A percentile compares a stretch with the other conserved stretches of the same genome.
Conservation (phyloP, 53 echinoderm and acorn worm genomes). For the Patiria pectinifera region DNA sequence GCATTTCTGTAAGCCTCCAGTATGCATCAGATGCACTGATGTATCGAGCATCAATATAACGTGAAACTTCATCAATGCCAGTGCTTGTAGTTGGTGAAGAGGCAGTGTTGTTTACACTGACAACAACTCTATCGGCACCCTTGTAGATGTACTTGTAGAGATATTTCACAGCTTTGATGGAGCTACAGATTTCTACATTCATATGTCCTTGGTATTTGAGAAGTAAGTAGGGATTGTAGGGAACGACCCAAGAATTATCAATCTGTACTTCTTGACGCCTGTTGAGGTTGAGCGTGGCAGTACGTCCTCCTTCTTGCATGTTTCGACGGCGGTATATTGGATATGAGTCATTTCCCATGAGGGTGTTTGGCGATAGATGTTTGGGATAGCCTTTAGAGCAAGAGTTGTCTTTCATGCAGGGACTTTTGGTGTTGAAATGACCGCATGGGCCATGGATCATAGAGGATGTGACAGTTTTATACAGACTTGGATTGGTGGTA, state of each 20-base stretch:
- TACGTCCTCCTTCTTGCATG: too few relatives aligned
- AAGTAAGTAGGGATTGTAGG: slow-evolving; percentile 50
- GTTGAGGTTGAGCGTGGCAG: neutral
- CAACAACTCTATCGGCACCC: slow-evolving; percentile 42
- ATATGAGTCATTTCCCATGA: too few relatives aligned
- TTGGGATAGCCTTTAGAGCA: too few relatives aligned
- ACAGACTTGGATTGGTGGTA: slow-evolving; percentile 11
- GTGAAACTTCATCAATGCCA: slow-evolving; percentile 31
- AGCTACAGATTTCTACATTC: slow-evolving; percentile 62
- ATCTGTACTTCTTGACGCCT: neutral
- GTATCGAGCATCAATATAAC: slow-evolving; percentile 28
- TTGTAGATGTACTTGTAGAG: slow-evolving; percentile 61
- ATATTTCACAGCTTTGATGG: slow-evolving; percentile 61
- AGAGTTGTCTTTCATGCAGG: too few relatives aligned
- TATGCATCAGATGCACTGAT: slow-evolving; percentile 34
- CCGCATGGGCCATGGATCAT: slow-evolving; percentile 31
- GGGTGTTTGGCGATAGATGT: too few relatives aligned
- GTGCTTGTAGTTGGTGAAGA: neutral
- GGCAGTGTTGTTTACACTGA: neutral
- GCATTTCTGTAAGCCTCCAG: slow-evolving; percentile 17
- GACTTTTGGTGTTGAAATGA: too few relatives aligned
- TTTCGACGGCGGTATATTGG: too few relatives aligned
- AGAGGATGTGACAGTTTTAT: slow-evolving; percentile 13
- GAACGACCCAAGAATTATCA: slow-evolving; percentile 62
- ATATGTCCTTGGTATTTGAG: slow-evolving; percentile 47